Evolutionary conservation across 2,113 vertebrate species (phyloP).

Genomic region (Ginglymostoma cirratum): DNA sequence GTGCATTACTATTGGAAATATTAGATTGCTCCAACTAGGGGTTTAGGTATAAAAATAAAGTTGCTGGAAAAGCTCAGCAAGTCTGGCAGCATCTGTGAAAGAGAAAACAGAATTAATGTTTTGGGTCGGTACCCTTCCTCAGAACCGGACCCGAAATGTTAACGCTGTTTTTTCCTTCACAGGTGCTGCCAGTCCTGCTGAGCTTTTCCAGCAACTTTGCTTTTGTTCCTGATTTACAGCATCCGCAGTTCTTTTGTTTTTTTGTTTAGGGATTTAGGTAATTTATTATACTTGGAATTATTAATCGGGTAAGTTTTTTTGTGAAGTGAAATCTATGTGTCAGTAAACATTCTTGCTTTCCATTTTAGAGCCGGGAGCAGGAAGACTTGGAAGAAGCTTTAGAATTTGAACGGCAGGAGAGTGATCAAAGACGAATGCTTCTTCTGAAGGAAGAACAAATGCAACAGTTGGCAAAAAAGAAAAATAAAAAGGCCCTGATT

Average conservation of each 20-base stretch:
- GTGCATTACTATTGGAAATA: background rate
- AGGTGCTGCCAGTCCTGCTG: too few relatives aligned
- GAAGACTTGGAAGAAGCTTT: constrained; percentile 91
- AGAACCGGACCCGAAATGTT: too few relatives aligned
- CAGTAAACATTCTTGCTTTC: background rate
- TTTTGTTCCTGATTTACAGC: too few relatives aligned
- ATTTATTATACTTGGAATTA: background rate
- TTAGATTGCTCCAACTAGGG: background rate
- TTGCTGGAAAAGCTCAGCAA: too few relatives aligned
- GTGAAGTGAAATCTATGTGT: background rate
- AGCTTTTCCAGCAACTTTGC: too few relatives aligned
- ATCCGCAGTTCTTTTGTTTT: too few relatives aligned
- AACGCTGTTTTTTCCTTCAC: too few relatives aligned
- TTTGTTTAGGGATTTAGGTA: background rate
- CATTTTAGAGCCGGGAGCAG: constrained; percentile 80
- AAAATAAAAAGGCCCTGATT: constrained; percentile 88
- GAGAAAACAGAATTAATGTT: too few relatives aligned
- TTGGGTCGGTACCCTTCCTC: too few relatives aligned
- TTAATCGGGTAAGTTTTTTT: background rate
- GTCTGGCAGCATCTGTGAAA: too few relatives aligned
- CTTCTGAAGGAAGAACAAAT: constrained; percentile 84
- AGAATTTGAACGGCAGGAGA: constrained; percentile 76
- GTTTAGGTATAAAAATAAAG: background rate
- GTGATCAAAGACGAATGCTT: constrained; percentile 72
- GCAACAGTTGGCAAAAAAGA: constrained; percentile 81